Conservation (phyloP, 1,140 invertebrate genomes). For the Aphelinus certus region DNA sequence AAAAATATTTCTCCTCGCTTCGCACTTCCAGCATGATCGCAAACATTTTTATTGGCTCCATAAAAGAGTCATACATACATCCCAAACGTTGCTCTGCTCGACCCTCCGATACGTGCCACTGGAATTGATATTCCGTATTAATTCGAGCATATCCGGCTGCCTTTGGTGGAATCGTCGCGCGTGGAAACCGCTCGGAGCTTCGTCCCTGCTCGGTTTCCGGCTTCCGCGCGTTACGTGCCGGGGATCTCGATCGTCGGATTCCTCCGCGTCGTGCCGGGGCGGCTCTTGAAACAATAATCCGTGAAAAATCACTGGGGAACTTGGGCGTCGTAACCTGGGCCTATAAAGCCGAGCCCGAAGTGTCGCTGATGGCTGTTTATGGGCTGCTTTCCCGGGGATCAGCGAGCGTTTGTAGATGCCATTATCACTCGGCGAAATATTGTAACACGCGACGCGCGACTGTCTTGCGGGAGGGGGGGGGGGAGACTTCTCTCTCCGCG, state of each 20-base stretch:
- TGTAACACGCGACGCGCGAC: constrained; percentile 9
- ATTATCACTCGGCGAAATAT: constrained; percentile 12
- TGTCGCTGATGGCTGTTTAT: constrained; percentile 50
- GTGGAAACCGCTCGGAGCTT: constrained; percentile 20
- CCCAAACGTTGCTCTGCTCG: constrained; percentile 2
- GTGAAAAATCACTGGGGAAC: constrained; percentile 51
- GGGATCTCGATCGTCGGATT: constrained; percentile 43
- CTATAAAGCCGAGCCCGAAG: constrained; percentile 53
- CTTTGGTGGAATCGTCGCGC: constrained; percentile 22
- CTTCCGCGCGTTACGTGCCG: constrained; percentile 43
- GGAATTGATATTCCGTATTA: constrained; percentile 37
- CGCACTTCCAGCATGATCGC: constrained; percentile 10
- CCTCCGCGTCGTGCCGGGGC: constrained; percentile 5
- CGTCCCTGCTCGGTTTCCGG: constrained; percentile 36
- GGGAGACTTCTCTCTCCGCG: background rate
- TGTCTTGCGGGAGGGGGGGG: background rate
- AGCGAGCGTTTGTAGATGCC: background rate
- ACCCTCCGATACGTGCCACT: constrained; percentile 29
- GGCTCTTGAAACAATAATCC: constrained; percentile 56
- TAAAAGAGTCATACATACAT: constrained; percentile 10
- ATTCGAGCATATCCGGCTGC: constrained; percentile 40
- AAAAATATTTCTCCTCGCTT: constrained; percentile 12
- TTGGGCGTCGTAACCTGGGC: constrained; percentile 51
- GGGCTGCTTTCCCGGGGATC: background rate
- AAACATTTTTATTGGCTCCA: constrained; percentile 7